Percentiles rank a stretch among this genome's conserved stretches.
These are phyloP conservation scores for Pogonocichla stellata DNA, from an alignment of 2,113 vertebrate species.

Conservation along the genomic window DNA sequence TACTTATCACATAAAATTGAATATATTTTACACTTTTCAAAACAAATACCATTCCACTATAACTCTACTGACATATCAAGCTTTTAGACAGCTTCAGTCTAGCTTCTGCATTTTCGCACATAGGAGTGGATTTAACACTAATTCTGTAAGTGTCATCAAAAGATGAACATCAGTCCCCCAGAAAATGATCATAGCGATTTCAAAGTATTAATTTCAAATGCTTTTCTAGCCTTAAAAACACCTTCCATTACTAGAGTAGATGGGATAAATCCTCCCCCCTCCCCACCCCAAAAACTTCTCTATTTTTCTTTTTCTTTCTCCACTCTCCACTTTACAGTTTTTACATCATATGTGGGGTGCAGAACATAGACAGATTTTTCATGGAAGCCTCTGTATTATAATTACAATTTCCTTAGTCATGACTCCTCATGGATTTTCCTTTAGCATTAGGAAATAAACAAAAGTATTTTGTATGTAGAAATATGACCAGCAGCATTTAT, in stretches of 20 bases:
- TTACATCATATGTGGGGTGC: background rate
- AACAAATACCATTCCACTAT: background rate
- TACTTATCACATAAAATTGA: background rate
- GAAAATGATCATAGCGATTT: background rate
- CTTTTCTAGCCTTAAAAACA: background rate
- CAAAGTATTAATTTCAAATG: background rate
- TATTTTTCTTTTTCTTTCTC: background rate
- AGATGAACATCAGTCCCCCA: background rate
- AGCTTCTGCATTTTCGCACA: background rate
- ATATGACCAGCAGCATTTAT: background rate
- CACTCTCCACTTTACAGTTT: background rate
- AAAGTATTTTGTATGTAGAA: background rate
- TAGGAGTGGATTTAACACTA: background rate
- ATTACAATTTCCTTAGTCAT: background rate
- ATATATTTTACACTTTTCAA: background rate
- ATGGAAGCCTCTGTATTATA: background rate
- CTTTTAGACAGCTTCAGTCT: background rate
- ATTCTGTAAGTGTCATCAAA: background rate
- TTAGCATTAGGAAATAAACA: background rate
- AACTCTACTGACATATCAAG: background rate
- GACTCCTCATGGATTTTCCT: background rate
- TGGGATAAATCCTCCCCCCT: background rate
- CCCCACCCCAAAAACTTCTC: background rate
- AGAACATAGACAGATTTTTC: background rate
- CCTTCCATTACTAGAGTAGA: background rate